Base-by-base conservation (phyloP, 2,797 vertebrate species). In the Chromis chromis region DNA sequence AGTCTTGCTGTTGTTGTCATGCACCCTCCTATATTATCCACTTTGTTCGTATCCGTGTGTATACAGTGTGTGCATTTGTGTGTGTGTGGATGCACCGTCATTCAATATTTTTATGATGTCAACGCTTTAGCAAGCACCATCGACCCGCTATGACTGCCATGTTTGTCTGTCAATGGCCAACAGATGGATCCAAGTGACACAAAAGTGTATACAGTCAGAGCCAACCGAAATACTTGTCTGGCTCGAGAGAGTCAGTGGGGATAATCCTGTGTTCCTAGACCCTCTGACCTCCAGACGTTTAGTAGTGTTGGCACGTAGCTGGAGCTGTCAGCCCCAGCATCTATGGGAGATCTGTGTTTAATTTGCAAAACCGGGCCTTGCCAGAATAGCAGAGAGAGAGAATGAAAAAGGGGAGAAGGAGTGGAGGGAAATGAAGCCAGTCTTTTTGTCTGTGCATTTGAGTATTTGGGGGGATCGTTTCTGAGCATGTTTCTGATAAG, bases 271-370 rank as follows among this genome's bases (percentile, higher is more conserved):
- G 87, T 89, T 92, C 81, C 88, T 89, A 83, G 88, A 83, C 84
- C 85, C 81, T 61, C 74, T 86, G 86, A 93, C 90, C 86, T 89
- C 74, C 76, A 84, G 89, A 90, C 81, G 73, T 91, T 93, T 90
- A 88, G 88, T 85, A 93, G 88, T 86, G 87, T 88, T 93, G 93
- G 93, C 93, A 93, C 89, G 86, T 90, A 87, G 88, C 60, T 85
- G 80, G 79, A 92, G 82, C 91, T 92, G 94, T 94, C 93, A 92
- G 86, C 87, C 85, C 25, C 76, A 68, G 81, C 84, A 83, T 92
- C 92, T 91, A 89, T 87, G 81, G 91, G 90, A 92, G 92, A 93
- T 90, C 93, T 94, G 92, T 89, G 90, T 89, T 94, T 92, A 86
- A 94, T 94, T 93, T 92, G 90, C 86, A 86, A 88, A 88, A 88